Evolutionary conservation across 2,797 vertebrate genomes (phyloP).

Genomic region (Okamejei kenojei): DNA sequence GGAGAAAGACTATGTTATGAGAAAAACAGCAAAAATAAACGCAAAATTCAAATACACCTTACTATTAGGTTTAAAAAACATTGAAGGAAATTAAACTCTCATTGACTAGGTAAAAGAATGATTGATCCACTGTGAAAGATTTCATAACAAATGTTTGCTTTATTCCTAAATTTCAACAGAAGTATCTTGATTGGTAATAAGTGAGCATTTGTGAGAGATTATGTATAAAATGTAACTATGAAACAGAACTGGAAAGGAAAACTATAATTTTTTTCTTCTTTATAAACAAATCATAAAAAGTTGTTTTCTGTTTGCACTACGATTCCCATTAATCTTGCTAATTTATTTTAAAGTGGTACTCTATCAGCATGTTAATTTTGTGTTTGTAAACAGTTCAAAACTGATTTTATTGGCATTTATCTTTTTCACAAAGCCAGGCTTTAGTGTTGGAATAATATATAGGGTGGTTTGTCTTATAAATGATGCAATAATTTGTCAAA

Average conservation of each 20-base stretch:
- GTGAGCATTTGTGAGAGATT: neutral
- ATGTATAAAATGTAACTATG: neutral
- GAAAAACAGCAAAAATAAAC: no score
- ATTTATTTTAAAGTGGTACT: neutral
- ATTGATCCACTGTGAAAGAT: neutral
- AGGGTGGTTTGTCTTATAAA: no score
- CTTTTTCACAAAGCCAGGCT: no score
- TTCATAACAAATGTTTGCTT: neutral
- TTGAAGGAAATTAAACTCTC: no score
- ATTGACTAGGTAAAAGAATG: no score
- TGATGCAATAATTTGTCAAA: no score
- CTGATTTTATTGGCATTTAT: no score
- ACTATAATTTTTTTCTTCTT: no score
- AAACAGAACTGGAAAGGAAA: neutral
- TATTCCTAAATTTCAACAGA: neutral
- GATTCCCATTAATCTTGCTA: neutral
- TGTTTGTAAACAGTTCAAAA: neutral
- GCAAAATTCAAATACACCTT: no score
- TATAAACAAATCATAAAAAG: neutral
- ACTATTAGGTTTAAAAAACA: neutral
- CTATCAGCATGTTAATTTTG: neutral
- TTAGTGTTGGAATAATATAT: no score
- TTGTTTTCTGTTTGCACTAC: neutral
- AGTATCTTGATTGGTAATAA: neutral
- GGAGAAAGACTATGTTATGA: neutral